Percentiles rank a stretch among this genome's conserved stretches.
phyloP scores from a whole-genome alignment of 1,140 invertebrate species.

The Anastrepha obliqua region DNA sequence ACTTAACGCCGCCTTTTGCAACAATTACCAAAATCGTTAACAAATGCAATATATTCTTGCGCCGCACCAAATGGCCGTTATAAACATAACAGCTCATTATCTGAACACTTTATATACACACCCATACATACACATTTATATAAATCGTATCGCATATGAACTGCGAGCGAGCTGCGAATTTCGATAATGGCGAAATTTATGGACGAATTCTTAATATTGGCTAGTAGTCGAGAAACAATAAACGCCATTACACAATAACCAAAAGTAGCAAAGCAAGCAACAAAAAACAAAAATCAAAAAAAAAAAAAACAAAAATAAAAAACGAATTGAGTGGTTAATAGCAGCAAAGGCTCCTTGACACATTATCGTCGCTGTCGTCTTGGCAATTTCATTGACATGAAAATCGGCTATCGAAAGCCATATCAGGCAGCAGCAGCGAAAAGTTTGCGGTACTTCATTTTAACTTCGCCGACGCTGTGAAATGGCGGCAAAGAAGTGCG shows the following conservation, averaged over 20 bases:
- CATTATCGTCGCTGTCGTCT: conserved; percentile 15
- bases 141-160: neutral
- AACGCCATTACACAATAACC: conserved; percentile 38
- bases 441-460: conserved; percentile 5
- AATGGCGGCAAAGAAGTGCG: neutral
- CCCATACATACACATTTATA: neutral
- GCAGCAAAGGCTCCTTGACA: neutral
- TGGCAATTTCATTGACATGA: conserved; percentile 28
- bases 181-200: conserved; percentile 52
- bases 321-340: neutral
- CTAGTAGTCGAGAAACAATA: conserved; percentile 50
- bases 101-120: neutral
- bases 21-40: neutral
- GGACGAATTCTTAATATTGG: conserved; percentile 36
- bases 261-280: neutral
- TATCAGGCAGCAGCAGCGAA: neutral
- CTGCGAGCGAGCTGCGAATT: neutral
- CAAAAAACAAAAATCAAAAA: neutral
- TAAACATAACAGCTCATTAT: conserved; percentile 33
- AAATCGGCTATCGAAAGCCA: conserved; percentile 17
- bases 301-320: neutral
- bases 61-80: neutral
- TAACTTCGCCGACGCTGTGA: neutral
- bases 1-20: neutral
- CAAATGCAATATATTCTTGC: neutral